Conservation (phyloP, 2,113 vertebrate genomes). For the Mohoua ochrocephala region DNA sequence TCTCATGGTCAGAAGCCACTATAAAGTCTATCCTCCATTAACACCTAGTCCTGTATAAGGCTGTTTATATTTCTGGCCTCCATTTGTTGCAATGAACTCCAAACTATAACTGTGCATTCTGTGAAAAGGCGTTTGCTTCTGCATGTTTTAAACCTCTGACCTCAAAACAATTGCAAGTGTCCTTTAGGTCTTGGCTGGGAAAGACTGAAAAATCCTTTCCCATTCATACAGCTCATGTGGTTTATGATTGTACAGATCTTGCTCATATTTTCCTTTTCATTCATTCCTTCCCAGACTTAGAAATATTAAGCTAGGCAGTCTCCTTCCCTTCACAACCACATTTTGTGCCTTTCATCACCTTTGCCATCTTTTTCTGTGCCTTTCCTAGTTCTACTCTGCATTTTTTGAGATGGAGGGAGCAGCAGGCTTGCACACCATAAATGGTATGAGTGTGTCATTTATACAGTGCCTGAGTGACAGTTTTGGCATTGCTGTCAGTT, state of each 20-base stretch:
- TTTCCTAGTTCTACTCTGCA: background rate
- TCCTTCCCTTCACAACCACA: background rate
- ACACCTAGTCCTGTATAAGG: background rate
- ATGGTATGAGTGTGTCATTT: background rate
- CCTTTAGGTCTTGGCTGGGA: background rate
- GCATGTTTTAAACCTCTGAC: background rate
- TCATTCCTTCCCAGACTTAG: background rate
- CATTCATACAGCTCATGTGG: background rate
- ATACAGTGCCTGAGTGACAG: background rate
- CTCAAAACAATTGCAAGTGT: background rate
- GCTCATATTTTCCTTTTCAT: background rate
- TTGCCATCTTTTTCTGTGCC: background rate
- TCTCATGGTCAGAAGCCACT: background rate
- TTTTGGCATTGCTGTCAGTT: background rate
- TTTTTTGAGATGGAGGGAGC: background rate
- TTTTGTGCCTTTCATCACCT: background rate
- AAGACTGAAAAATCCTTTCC: background rate
- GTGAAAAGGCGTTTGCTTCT: background rate
- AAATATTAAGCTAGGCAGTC: background rate
- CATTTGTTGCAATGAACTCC: background rate
- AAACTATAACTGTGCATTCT: background rate
- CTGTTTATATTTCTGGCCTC: background rate
- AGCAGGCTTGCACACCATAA: background rate
- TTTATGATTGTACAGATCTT: background rate
- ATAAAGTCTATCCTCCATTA: background rate